A percentile compares a stretch with the other conserved stretches of the same genome.
phyloP scores from a whole-genome alignment of 1,140 invertebrate genomes.

The Drosophila busckii region DNA sequence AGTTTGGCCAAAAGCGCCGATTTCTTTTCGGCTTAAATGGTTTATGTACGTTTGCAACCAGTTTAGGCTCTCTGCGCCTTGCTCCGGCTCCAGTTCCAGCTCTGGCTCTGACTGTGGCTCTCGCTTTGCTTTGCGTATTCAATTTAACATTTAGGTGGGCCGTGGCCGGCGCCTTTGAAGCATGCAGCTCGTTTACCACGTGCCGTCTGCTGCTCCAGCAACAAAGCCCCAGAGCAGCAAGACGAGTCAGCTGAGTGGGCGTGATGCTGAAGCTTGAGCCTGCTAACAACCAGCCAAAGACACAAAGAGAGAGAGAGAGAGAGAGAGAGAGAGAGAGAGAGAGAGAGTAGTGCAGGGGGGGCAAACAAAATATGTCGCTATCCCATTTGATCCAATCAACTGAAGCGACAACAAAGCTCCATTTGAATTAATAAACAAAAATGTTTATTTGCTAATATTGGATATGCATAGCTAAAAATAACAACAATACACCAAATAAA shows the following conservation, averaged over 20 bases:
- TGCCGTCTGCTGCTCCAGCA: no score
- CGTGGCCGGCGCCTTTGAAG: conserved; percentile 71
- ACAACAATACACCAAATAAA: no score
- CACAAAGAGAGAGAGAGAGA: neutral
- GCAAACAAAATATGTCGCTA: conserved; percentile 36
- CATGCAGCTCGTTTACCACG: conserved; percentile 69
- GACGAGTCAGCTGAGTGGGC: no score
- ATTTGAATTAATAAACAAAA: conserved; percentile 74
- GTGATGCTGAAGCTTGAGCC: conserved; percentile 13
- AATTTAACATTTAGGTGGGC: conserved; percentile 63
- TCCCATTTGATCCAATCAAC: conserved; percentile 62
- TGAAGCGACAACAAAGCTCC: conserved; percentile 58
- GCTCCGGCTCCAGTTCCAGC: conserved; percentile 2
- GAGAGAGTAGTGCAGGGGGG: no score
- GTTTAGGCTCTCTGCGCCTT: conserved; percentile 38
- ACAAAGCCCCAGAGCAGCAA: conserved; percentile 32
- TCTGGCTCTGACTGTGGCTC: conserved; percentile 8
- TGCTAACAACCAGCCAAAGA: conserved; percentile 10
- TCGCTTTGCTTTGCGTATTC: conserved; percentile 33
- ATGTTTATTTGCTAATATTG: no score
- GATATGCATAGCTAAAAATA: no score
- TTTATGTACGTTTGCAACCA: conserved; percentile 74
- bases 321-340: neutral
- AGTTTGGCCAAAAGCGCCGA: conserved; percentile 51
- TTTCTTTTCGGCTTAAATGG: conserved; percentile 76